A percentile compares a stretch with the other conserved stretches of the same genome.
Evolutionary conservation across 2,113 vertebrate genomes (phyloP).

Genomic region (Bucco capensis): DNA sequence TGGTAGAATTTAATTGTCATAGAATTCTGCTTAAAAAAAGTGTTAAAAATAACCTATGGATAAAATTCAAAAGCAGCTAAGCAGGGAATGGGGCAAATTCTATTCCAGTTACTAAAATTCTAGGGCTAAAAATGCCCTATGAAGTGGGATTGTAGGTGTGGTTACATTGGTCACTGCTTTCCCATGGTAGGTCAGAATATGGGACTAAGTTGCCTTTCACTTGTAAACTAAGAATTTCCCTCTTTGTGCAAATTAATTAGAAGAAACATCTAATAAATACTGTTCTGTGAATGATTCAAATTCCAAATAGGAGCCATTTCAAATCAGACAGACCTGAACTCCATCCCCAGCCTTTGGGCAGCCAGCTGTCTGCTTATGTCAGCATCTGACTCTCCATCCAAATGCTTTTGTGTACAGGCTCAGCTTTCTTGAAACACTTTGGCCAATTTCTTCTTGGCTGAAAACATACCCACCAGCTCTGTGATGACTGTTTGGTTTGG

Average conservation of each 20-base stretch:
- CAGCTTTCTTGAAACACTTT: constrained; percentile 10
- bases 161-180: neutral
- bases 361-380: neutral
- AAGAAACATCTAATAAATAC: neutral
- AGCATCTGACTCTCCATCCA: constrained; percentile 5
- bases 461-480: neutral
- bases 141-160: neutral
- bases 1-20: neutral
- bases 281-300: neutral
- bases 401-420: neutral
- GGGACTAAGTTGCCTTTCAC: neutral
- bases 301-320: neutral
- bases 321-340: neutral
- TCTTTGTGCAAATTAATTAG: neutral
- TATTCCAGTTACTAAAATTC: neutral
- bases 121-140: neutral
- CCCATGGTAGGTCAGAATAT: neutral
- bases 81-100: neutral
- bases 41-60: neutral
- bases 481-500: neutral
- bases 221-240: neutral
- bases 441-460: neutral
- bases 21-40: neutral
- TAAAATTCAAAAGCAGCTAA: constrained; percentile 2
- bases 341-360: neutral